These are phyloP conservation scores for Anodontia alba DNA, from an alignment of 2,888 invertebrate genomes.

Conservation along the genomic window DNA sequence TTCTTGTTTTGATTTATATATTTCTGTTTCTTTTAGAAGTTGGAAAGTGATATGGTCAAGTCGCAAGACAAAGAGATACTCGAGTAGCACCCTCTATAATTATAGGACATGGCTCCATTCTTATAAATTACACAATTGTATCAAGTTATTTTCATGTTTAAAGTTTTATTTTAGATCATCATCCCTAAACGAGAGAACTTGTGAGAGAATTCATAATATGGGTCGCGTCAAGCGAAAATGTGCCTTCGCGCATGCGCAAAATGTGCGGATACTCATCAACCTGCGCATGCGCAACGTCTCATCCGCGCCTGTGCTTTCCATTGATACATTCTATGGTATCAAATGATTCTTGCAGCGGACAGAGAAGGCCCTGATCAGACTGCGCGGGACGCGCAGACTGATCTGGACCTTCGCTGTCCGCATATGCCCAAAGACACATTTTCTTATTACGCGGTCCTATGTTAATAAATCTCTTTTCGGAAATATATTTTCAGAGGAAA, in stretches of 20 bases:
- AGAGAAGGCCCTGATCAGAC: no score
- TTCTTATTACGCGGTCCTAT: no score
- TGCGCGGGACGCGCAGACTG: no score
- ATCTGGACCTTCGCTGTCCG: no score
- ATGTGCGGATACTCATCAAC: no score
- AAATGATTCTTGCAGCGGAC: no score
- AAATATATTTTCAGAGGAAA: conserved; percentile 8
- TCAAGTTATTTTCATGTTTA: not conserved
- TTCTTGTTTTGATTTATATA: conserved; percentile 1
- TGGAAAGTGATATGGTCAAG: not conserved
- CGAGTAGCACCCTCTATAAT: not conserved
- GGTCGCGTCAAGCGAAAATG: no score
- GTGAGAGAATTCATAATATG: not conserved
- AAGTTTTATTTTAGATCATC: not conserved
- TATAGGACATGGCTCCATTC: not conserved
- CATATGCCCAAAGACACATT: no score
- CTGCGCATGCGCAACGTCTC: no score
- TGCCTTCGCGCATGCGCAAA: no score
- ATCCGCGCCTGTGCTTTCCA: no score
- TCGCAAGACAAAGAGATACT: not conserved
- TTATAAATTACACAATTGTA: not conserved
- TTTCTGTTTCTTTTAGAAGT: not conserved
- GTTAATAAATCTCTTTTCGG: not conserved
- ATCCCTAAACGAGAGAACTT: not conserved
- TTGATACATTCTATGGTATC: no score